Conservation (phyloP, 35 echinoderm and acorn worm genomes). For the Nesometra sesokonis region DNA sequence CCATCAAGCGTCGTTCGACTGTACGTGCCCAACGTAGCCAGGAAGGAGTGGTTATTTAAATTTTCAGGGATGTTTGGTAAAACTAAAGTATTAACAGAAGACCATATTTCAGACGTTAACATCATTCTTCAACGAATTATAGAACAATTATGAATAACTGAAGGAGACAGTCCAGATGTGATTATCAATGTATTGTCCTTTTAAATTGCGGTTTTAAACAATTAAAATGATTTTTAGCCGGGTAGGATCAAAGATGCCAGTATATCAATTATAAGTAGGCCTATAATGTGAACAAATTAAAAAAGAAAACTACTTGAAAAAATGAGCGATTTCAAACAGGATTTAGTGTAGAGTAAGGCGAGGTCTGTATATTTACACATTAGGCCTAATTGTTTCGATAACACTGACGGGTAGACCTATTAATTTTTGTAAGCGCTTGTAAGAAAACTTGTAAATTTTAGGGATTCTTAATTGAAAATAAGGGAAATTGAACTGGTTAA, state of each 20-base stretch:
- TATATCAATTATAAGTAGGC: neutral
- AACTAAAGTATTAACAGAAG: neutral
- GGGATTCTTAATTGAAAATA: too few species aligned
- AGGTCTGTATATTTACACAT: too few species aligned
- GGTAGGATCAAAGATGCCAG: neutral
- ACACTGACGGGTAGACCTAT: too few species aligned
- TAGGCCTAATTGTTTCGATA: too few species aligned
- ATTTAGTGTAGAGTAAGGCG: too few species aligned
- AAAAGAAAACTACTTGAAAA: neutral
- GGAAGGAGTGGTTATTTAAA: neutral
- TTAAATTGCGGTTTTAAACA: neutral
- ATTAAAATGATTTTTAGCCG: neutral
- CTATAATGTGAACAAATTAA: neutral
- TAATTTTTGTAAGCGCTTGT: too few species aligned
- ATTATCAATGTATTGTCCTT: neutral
- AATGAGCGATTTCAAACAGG: neutral
- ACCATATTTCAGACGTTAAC: neutral
- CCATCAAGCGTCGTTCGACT: neutral
- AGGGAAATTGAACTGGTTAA: too few species aligned
- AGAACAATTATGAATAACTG: neutral
- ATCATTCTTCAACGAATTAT: neutral
- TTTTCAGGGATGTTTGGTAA: neutral
- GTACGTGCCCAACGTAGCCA: too few species aligned
- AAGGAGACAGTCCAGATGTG: neutral
- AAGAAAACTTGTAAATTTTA: too few species aligned